These are phyloP conservation scores for Callochromis pleurospilus DNA, from an alignment of 2,113 vertebrate species.

Conservation along the genomic window DNA sequence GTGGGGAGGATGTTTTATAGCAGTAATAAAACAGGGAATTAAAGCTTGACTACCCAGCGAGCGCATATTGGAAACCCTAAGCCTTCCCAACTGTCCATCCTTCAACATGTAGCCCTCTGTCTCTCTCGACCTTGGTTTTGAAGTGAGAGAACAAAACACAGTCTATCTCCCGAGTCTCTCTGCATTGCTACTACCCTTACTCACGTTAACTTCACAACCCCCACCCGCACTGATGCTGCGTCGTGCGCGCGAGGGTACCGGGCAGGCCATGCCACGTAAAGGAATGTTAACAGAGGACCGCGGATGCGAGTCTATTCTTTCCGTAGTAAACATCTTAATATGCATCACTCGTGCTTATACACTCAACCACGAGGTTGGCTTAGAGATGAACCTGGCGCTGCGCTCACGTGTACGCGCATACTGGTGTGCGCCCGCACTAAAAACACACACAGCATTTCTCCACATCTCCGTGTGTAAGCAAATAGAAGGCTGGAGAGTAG, in stretches of 20 bases:
- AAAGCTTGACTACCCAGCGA: neutral
- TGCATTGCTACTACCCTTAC: constrained; percentile 14
- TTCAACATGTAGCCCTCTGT: neutral
- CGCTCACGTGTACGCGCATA: constrained; percentile 10
- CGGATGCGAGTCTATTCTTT: neutral
- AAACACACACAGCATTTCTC: neutral
- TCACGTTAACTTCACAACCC: neutral
- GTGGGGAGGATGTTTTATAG: neutral
- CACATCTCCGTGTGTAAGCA: neutral
- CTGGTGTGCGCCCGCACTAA: neutral
- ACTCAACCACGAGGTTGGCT: constrained; percentile 40
- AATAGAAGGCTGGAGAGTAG: constrained; percentile 32
- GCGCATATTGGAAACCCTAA: neutral
- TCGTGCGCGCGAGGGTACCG: constrained; percentile 31
- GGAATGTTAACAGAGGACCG: constrained; percentile 30
- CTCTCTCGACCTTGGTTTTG: constrained; percentile 43
- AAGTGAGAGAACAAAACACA: constrained; percentile 12
- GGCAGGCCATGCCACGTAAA: constrained; percentile 59
- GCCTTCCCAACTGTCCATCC: neutral
- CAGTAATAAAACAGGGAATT: neutral
- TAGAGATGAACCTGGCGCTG: constrained; percentile 30
- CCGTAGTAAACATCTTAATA: constrained; percentile 48
- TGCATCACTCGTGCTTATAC: constrained; percentile 35
- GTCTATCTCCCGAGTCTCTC: neutral
- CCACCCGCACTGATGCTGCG: neutral